These are phyloP conservation scores for Drosophila asahinai DNA, from an alignment of 1,140 invertebrate species.

Conservation along the genomic window DNA sequence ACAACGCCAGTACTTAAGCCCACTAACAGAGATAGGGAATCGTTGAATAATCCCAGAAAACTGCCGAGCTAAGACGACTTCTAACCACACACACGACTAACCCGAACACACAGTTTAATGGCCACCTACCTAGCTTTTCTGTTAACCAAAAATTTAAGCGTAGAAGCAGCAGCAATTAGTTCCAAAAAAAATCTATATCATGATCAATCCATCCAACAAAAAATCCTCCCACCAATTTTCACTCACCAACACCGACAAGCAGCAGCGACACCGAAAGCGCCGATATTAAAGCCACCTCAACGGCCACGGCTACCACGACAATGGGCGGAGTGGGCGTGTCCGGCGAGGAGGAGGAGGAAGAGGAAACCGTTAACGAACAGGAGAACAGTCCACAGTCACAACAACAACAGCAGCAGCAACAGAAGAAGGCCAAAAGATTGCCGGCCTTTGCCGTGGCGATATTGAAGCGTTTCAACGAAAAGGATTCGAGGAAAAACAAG, in stretches of 20 bases:
- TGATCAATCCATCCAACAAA: slow-evolving; percentile 48
- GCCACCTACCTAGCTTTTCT: slow-evolving; percentile 18
- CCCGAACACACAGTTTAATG: slow-evolving; percentile 21
- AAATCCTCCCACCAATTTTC: slow-evolving; percentile 44
- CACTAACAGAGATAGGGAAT: slow-evolving; percentile 43
- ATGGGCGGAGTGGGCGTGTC: slow-evolving; percentile 41
- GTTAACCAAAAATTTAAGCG: slow-evolving; percentile 56
- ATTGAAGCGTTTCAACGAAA: slow-evolving; percentile 78
- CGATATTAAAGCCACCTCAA: slow-evolving; percentile 84
- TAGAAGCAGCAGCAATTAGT: slow-evolving; percentile 64
- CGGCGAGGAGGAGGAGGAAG: slow-evolving; percentile 35
- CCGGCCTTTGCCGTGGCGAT: slow-evolving; percentile 78
- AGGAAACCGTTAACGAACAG: slow-evolving; percentile 28
- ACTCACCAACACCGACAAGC: slow-evolving; percentile 60
- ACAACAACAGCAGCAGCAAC: slow-evolving; percentile 33
- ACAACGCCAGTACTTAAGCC: slow-evolving; percentile 30
- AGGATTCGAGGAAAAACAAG: slow-evolving; percentile 56
- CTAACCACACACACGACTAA: slow-evolving; percentile 32
- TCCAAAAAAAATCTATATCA: slow-evolving; percentile 38
- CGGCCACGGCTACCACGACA: slow-evolving; percentile 69
- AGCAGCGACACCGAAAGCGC: slow-evolving; percentile 87
- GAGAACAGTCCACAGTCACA: slow-evolving; percentile 11
- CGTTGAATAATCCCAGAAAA: background rate
- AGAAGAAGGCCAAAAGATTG: slow-evolving; percentile 71
- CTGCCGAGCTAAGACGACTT: slow-evolving; percentile 3